Base-by-base conservation (phyloP, 2,888 invertebrate genomes). In the Idaea straminata region DNA sequence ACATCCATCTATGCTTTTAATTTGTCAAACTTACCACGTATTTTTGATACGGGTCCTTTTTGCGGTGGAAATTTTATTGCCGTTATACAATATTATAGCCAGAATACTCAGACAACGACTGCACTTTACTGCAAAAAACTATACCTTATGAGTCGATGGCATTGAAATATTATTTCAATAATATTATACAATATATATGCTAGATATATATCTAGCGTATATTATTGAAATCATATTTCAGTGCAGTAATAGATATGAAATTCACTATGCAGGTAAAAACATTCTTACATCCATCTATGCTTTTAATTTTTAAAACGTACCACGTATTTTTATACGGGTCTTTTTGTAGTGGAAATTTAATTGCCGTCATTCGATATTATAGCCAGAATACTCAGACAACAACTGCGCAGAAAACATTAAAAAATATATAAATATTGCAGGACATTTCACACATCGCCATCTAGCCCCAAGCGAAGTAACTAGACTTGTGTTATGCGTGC, bases 11-110 rank as follows among this genome's bases (percentile, higher is more conserved):
- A 72, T 74, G 75, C 76, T 72, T 75, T 75, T 75, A 73, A 80
- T 85, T 87, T 83, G 83, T 80, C 78, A 88, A 83, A 78, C 87
- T 71, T 67, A 67, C 78, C 89, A 88, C 88, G 89, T 88, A 73
- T 76, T 77, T 77, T 77, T 68, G 74, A 75, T 79, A 77, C 67
- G 72, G 77, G 74, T 67, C 69, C 70, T 69, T 71, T 67, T 69
- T 71, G 71, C 73, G 65, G 68, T 71, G 84, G 87, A 85, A 88
- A 89, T 85, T 87, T 82, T 83, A 85, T 83, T 77, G 80, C 69
- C 73, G 71, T 72, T 81, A 77, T 82, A 69, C 69, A 74, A 62
- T 69, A 71, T 64, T 64, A 63, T 72, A 25, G 25, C 25, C 25
- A 25, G 25, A 25, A 25, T 69, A 67, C 72, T 70, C 74, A 35